Percentiles rank a stretch among this genome's conserved stretches.
Evolutionary conservation across 1,140 invertebrate genomes (phyloP).

Genomic region (Drosophila hydei): DNA sequence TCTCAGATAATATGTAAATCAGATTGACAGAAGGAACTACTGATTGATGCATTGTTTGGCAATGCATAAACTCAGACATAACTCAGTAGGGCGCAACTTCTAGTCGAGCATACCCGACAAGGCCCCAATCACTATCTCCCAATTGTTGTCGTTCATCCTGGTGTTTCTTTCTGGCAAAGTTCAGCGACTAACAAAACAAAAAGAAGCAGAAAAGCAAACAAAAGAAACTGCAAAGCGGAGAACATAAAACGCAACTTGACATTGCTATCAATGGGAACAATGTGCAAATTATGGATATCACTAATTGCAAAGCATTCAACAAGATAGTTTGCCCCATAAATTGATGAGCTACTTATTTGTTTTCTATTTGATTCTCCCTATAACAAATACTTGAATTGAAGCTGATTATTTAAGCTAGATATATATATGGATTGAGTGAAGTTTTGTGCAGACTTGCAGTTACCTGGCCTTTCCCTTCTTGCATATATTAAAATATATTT

Average conservation of each 20-base stretch:
- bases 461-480: background rate
- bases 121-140: background rate
- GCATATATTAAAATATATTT: background rate
- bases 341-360: no score
- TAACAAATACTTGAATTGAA: no score
- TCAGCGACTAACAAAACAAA: constrained; percentile 25
- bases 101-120: background rate
- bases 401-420: no score
- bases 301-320: constrained; percentile 51
- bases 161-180: constrained; percentile 29
- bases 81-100: background rate
- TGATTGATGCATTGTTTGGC: no score
- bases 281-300: constrained; percentile 51
- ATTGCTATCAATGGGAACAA: constrained; percentile 20
- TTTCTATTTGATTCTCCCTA: no score
- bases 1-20: no score
- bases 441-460: background rate
- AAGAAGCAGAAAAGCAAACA: background rate
- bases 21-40: background rate
- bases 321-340: constrained; percentile 28
- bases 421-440: no score
- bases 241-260: constrained; percentile 29
- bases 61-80: background rate
- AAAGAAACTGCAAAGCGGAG: constrained; percentile 2
- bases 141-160: constrained; percentile 26